These are phyloP conservation scores for Trissolcus japonicus DNA, from an alignment of 2,888 invertebrate species.

Conservation along the genomic window DNA sequence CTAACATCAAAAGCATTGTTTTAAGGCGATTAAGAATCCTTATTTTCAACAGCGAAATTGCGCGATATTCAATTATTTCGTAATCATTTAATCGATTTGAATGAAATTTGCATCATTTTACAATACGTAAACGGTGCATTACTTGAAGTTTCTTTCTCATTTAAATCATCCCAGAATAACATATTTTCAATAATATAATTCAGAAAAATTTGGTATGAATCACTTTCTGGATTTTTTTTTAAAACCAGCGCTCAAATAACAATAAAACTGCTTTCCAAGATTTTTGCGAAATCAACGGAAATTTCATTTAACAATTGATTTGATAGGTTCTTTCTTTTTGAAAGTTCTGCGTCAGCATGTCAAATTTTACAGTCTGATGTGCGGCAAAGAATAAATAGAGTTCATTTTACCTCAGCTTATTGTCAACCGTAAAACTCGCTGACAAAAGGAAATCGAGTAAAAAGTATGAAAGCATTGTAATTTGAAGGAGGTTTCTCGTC, in stretches of 20 bases:
- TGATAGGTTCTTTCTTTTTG: not conserved
- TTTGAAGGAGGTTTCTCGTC: slow-evolving; percentile 10
- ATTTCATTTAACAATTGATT: not conserved
- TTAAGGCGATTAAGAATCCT: slow-evolving; percentile 21
- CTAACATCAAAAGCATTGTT: slow-evolving; percentile 7
- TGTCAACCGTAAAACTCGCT: slow-evolving; percentile 13
- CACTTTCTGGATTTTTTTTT: too few species aligned
- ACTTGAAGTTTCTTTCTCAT: not conserved
- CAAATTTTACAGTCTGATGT: slow-evolving; percentile 3
- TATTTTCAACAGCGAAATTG: not conserved
- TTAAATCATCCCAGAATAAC: not conserved
- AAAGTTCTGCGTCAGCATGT: slow-evolving; percentile 2
- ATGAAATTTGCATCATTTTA: slow-evolving; percentile 26
- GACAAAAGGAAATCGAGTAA: slow-evolving; percentile 6
- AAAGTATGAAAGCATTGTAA: slow-evolving; percentile 22
- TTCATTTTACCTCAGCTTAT: slow-evolving; percentile 3
- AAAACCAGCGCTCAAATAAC: not conserved
- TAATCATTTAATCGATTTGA: slow-evolving; percentile 11
- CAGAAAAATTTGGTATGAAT: not conserved
- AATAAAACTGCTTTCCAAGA: too few species aligned
- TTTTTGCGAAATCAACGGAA: not conserved
- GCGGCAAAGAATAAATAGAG: not conserved
- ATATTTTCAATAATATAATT: not conserved
- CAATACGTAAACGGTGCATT: slow-evolving; percentile 2
- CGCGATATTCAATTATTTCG: slow-evolving; percentile 9